Conservation (phyloP, 2,888 invertebrate species). For the Xestobium rufovillosum region DNA sequence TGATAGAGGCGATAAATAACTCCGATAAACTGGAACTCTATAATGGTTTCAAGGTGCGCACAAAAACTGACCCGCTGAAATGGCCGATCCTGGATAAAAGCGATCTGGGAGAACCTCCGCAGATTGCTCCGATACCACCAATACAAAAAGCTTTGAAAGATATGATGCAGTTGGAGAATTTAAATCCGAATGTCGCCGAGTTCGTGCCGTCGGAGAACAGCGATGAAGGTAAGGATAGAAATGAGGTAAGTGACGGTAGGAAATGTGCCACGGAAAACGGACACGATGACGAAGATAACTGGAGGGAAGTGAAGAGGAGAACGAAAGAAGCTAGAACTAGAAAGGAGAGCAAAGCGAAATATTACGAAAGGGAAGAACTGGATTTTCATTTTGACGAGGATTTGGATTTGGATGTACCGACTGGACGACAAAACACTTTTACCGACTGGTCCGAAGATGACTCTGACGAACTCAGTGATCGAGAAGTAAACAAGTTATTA, state of each 20-base stretch:
- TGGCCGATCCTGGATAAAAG: conserved; percentile 78
- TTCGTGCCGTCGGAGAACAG: conserved; percentile 57
- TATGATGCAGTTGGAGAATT: conserved; percentile 46
- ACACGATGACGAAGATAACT: conserved; percentile 39
- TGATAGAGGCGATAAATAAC: conserved; percentile 77
- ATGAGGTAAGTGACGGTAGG: conserved; percentile 46
- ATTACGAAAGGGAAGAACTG: conserved; percentile 63
- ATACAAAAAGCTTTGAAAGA: conserved; percentile 54
- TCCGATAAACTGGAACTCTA: conserved; percentile 78
- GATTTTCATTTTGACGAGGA: conserved; percentile 98
- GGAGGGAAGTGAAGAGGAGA: conserved; percentile 51
- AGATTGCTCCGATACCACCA: conserved; percentile 66
- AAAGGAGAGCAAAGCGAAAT: conserved; percentile 29
- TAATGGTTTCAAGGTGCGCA: conserved; percentile 72
- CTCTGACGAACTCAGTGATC: conserved; percentile 85
- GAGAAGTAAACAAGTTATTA: conserved; percentile 86
- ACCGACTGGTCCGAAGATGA: conserved; percentile 77
- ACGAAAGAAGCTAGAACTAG: conserved; percentile 37
- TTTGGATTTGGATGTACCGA: conserved; percentile 63
- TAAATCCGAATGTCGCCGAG: conserved; percentile 83
- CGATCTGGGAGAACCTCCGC: conserved; percentile 30
- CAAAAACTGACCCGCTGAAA: conserved; percentile 69
- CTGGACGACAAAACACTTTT: conserved; percentile 75
- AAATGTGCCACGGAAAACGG: conserved; percentile 34
- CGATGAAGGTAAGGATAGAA: not conserved